These are phyloP conservation scores for Diceros bicornis DNA, from an alignment of 2,797 vertebrate genomes.

Conservation along the genomic window DNA sequence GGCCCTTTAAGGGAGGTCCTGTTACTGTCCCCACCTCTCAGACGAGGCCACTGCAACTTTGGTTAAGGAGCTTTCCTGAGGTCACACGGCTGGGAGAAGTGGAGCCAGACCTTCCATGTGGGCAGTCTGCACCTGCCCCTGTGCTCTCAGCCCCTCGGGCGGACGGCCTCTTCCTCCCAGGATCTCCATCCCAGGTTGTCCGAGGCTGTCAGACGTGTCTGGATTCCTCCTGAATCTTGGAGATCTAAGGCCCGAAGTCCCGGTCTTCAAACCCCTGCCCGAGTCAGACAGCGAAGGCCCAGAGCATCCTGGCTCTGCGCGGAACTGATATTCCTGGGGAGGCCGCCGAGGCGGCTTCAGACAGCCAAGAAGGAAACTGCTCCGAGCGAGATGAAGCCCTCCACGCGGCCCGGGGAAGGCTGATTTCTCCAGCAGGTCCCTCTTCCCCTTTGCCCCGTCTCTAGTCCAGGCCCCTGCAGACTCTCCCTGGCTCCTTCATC, in stretches of 20 bases:
- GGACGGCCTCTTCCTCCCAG: too few species aligned
- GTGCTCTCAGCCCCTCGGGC: too few species aligned
- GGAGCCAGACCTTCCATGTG: not conserved
- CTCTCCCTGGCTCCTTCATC: not conserved
- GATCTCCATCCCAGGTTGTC: not conserved
- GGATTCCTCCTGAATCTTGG: not conserved
- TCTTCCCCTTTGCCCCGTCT: not conserved
- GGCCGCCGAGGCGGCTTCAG: not conserved
- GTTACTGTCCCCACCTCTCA: not conserved
- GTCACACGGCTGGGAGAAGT: not conserved
- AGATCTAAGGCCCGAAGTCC: not conserved
- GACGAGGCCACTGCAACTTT: not conserved
- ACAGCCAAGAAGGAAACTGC: not conserved
- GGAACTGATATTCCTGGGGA: not conserved
- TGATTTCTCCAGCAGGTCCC: not conserved
- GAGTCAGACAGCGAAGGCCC: not conserved
- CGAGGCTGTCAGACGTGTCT: not conserved
- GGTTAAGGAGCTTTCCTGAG: not conserved
- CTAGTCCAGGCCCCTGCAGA: not conserved
- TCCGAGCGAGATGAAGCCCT: not conserved
- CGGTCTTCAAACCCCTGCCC: not conserved
- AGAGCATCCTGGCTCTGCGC: not conserved
- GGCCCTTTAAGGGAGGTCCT: not conserved
- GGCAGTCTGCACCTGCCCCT: not conserved
- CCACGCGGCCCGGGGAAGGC: not conserved